Conservation (phyloP, 2,797 vertebrate species). For the Streptopelia turtur region DNA sequence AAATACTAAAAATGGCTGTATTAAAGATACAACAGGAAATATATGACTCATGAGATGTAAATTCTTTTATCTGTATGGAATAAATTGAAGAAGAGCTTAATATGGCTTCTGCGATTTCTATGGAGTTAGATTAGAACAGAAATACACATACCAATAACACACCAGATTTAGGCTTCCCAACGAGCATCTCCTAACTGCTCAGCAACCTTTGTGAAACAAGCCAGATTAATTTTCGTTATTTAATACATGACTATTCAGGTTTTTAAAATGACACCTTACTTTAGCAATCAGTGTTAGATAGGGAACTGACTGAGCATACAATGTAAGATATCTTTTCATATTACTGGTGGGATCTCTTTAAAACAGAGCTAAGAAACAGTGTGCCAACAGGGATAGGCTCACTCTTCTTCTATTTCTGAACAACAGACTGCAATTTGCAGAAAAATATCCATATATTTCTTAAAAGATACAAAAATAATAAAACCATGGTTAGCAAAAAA, state of each 20-base stretch:
- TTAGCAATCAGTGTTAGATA: conserved; percentile 10
- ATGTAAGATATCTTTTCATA: not conserved
- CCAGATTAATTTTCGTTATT: not conserved
- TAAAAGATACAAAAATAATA: not conserved
- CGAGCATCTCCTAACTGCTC: not conserved
- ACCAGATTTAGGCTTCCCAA: conserved; percentile 44
- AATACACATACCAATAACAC: conserved; percentile 66
- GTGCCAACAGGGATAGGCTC: not conserved
- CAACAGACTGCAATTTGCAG: not conserved
- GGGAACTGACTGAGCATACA: not conserved
- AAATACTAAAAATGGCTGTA: conserved; percentile 71
- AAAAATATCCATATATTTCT: not conserved
- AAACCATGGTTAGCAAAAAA: not conserved
- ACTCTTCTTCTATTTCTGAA: not conserved
- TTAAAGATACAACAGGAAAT: conserved; percentile 72
- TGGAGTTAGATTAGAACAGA: conserved; percentile 70
- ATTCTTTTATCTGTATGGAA: conserved; percentile 66
- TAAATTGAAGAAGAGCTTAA: conserved; percentile 63
- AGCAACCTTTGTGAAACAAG: not conserved
- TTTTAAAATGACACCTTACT: conserved; percentile 6
- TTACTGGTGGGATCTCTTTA: not conserved
- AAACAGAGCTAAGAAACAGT: not conserved
- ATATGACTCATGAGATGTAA: conserved; percentile 70
- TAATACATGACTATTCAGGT: not conserved
- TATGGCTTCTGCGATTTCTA: conserved; percentile 65